Base-by-base conservation (phyloP, 2,888 invertebrate genomes). In the Prostheceraeus crozeri region DNA sequence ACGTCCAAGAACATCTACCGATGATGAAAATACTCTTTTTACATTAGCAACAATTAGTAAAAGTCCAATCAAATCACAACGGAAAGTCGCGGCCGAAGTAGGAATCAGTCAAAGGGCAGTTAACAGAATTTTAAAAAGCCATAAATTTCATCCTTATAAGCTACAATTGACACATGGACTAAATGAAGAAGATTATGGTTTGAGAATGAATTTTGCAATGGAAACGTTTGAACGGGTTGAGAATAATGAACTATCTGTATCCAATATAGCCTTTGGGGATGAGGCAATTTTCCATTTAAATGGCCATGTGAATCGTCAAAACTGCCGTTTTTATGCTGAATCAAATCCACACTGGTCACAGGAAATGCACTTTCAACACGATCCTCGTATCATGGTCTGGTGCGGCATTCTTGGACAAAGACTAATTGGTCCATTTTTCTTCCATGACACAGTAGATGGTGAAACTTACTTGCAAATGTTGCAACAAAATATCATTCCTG, bases 281-380 rank as follows among this genome's bases (percentile, higher is more conserved):
- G 27, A 57, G 21, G 40, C 57, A 1, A 57, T 57, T 25, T 57
- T 57, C n/a, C n/a, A n/a, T n/a, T n/a, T n/a, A n/a, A n/a, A n/a
- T n/a, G n/a, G n/a, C n/a, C n/a, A n/a, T n/a, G n/a, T n/a, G n/a
- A n/a, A n/a, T n/a, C n/a, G n/a, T n/a, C n/a, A n/a, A n/a, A n/a
- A n/a, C n/a, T n/a, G n/a, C n/a, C n/a, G n/a, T n/a, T n/a, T n/a
- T n/a, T n/a, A n/a, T n/a, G n/a, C n/a, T n/a, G n/a, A n/a, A n/a
- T n/a, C n/a, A n/a, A n/a, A n/a, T n/a, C n/a, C n/a, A n/a, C n/a
- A n/a, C n/a, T n/a, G n/a, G n/a, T n/a, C n/a, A n/a, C n/a, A n/a
- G n/a, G n/a, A n/a, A n/a, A n/a, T n/a, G n/a, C n/a, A n/a, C n/a
- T n/a, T n/a, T n/a, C n/a, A n/a, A n/a, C n/a, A n/a, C n/a, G n/a